Evolutionary conservation across 2,113 vertebrate species (phyloP).

Genomic region (Orientallactaga bullata): DNA sequence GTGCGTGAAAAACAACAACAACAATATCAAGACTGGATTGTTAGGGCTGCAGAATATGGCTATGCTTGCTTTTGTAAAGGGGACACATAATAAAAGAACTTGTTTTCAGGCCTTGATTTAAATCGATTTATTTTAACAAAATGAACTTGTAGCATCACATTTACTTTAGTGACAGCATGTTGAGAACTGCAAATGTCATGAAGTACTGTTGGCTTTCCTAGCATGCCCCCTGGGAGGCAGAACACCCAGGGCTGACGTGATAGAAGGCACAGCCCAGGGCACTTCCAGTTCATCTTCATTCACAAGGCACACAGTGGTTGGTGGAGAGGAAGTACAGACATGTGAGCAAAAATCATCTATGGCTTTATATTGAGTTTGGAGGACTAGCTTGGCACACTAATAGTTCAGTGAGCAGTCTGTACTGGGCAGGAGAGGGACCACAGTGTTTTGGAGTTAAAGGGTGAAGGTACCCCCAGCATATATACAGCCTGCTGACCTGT

Average conservation of each 20-base stretch:
- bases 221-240: neutral
- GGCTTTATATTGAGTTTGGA: neutral
- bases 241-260: neutral
- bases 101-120: conserved; percentile 71
- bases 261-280: neutral
- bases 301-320: neutral
- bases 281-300: neutral
- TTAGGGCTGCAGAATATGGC: conserved; percentile 70
- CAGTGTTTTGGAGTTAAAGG: neutral
- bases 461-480: neutral
- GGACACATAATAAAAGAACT: conserved; percentile 81
- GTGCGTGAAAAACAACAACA: neutral
- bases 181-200: conserved; percentile 34
- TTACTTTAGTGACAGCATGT: conserved; percentile 67
- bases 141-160: conserved; percentile 42
- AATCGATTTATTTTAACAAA: conserved; percentile 56
- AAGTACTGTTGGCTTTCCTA: neutral
- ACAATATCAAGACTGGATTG: conserved; percentile 60
- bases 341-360: neutral
- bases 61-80: conserved; percentile 77
- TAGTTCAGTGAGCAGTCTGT: neutral
- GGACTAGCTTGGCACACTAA: neutral
- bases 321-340: neutral
- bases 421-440: neutral
- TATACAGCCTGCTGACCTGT: neutral